A percentile compares a stretch with the other conserved stretches of the same genome.
phyloP scores from a whole-genome alignment of 2,113 vertebrate genomes.

The Sebastes schlegelii region DNA sequence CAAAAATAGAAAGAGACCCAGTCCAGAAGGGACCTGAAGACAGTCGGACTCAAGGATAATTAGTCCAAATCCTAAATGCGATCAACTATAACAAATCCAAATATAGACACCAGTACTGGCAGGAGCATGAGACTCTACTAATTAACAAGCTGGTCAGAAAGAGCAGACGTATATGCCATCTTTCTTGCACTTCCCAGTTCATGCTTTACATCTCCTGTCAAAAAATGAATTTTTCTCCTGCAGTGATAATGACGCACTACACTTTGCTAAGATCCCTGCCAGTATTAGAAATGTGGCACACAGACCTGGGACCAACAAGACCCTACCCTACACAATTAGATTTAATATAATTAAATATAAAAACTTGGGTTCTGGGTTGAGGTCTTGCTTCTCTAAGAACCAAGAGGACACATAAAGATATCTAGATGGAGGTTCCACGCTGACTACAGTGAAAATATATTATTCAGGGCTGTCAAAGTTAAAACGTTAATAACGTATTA shows the following conservation, averaged over 20 bases:
- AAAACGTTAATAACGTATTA: too few species aligned
- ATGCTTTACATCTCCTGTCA: constrained; percentile 7
- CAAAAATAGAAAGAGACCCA: constrained; percentile 3
- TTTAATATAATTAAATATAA: not conserved
- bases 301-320: not conserved
- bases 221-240: not conserved
- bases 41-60: too few species aligned
- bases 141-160: constrained; percentile 30
- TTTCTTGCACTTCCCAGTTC: not conserved
- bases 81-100: constrained; percentile 16
- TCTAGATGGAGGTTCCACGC: not conserved
- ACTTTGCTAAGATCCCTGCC: not conserved
- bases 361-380: not conserved
- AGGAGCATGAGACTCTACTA: constrained; percentile 13
- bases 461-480: too few species aligned
- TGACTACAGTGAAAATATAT: not conserved
- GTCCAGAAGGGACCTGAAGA: not conserved
- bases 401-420: not conserved
- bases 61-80: not conserved
- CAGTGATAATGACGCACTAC: not conserved
- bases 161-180: not conserved
- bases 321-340: not conserved
- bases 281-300: not conserved
- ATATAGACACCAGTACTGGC: not conserved
- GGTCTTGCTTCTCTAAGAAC: not conserved